Base-by-base conservation (phyloP, 2,888 invertebrate genomes). In the Sinohyriopsis cumingii region DNA sequence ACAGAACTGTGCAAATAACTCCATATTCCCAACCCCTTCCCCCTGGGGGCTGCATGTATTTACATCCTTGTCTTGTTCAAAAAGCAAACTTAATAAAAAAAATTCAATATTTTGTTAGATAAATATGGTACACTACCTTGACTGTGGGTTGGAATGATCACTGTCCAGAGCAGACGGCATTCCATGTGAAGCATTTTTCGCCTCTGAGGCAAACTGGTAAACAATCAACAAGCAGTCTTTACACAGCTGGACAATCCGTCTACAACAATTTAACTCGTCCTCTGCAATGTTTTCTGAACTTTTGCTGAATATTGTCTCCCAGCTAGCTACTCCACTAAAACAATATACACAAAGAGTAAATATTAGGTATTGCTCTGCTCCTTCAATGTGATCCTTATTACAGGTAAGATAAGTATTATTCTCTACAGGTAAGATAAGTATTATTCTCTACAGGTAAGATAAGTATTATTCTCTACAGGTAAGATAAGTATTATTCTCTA, bases 211-310 rank as follows among this genome's bases (percentile, higher is more conserved):
- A 83, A 89, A 90, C 82, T 88, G 88, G 77, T 90, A 90, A 1
- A 90, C 89, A 67, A 90, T 89, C 45, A 90, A 82, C 15, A 90
- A 82, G 73, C 90, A 90, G 77, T 90, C 89, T 59, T 86, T 84
- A 76, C 90, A 90, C 67, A 90, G 80, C 80, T 90, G 88, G 6
- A 89, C 89, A 55, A 90, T 86, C 25, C 90, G 81, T 15, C 88
- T 83, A 70, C 89, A 90, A 73, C 89, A 89, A 65, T 86, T 84
- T 75, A 90, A 69, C 75, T 90, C 90, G 5, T 73, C 67, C 45
- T 84, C 84, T 55, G 73, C 81, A 22, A 89, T 82, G n/a, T 73
- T 72, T 59, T 89, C 88, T 5, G 86, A 81, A 70, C 88, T 88
- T 71, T 89, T 89, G 69, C 84, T 87, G 74, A 90, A 89, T 54